Evolutionary conservation across 2,113 vertebrate species (phyloP).

Genomic region (Ascaphus truei): DNA sequence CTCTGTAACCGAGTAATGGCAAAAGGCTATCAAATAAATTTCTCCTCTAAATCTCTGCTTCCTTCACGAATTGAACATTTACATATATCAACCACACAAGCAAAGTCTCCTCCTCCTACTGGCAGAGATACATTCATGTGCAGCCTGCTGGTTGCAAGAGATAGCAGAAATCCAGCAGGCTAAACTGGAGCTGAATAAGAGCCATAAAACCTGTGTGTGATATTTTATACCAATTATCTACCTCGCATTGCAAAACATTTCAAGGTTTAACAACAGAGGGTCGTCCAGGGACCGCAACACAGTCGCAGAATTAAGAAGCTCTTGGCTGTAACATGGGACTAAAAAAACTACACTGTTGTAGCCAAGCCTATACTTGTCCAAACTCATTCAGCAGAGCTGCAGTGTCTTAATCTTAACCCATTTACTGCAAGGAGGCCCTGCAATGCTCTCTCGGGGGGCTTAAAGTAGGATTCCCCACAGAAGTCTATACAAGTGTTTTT

Average conservation of each 20-base stretch:
- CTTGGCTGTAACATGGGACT: background rate
- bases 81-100: slow-evolving; percentile 27
- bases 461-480: too few relatives aligned
- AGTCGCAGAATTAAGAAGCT: background rate
- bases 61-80: background rate
- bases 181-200: background rate
- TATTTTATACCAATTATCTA: background rate
- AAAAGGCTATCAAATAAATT: background rate
- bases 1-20: too few relatives aligned
- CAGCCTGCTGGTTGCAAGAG: background rate
- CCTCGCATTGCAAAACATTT: background rate
- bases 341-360: background rate
- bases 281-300: background rate
- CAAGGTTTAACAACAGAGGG: background rate
- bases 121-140: slow-evolving; percentile 31
- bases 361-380: background rate
- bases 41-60: background rate
- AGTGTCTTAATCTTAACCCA: too few relatives aligned
- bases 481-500: too few relatives aligned
- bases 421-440: too few relatives aligned
- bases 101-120: slow-evolving; percentile 18
- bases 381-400: background rate
- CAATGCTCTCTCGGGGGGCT: too few relatives aligned
- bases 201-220: background rate
- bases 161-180: background rate